phyloP scores from a whole-genome alignment of 1,140 invertebrate species.

The Bradynema listronoti region DNA sequence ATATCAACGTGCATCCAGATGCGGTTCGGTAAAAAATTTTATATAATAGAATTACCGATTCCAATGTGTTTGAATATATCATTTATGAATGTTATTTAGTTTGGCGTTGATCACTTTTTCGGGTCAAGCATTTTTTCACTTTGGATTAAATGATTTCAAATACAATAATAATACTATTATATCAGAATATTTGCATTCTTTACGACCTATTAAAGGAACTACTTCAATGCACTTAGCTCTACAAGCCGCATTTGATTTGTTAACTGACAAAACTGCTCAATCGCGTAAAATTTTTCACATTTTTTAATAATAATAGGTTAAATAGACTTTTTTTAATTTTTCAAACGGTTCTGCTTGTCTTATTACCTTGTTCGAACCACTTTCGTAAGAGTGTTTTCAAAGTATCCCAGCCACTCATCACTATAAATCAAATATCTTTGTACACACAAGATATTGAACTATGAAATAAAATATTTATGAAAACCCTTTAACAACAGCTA shows the following conservation, averaged over 20 bases:
- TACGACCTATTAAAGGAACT: conserved; percentile 53
- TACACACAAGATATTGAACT: too few relatives aligned
- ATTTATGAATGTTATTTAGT: too few relatives aligned
- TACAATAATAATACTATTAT: conserved; percentile 48
- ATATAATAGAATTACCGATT: neutral
- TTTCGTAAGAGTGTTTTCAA: too few relatives aligned
- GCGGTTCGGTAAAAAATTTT: conserved; percentile 46
- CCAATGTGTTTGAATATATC: conserved; percentile 6
- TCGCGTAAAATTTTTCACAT: conserved; percentile 23
- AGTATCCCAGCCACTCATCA: too few relatives aligned
- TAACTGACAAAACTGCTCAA: conserved; percentile 35
- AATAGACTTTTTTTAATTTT: too few relatives aligned
- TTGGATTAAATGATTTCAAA: conserved; percentile 48
- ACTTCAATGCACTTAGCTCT: conserved; percentile 51
- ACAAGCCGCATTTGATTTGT: conserved; percentile 38
- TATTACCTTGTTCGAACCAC: too few relatives aligned
- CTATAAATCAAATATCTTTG: too few relatives aligned
- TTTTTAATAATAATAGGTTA: neutral
- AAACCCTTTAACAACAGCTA: too few relatives aligned
- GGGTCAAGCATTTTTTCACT: conserved; percentile 49
- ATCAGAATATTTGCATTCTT: conserved; percentile 37
- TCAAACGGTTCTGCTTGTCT: too few relatives aligned
- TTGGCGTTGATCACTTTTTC: conserved; percentile 54
- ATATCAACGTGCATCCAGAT: conserved; percentile 55
- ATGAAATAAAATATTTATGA: too few relatives aligned